phyloP scores from a whole-genome alignment of 2,113 vertebrate genomes.

The Pundamilia nyererei region DNA sequence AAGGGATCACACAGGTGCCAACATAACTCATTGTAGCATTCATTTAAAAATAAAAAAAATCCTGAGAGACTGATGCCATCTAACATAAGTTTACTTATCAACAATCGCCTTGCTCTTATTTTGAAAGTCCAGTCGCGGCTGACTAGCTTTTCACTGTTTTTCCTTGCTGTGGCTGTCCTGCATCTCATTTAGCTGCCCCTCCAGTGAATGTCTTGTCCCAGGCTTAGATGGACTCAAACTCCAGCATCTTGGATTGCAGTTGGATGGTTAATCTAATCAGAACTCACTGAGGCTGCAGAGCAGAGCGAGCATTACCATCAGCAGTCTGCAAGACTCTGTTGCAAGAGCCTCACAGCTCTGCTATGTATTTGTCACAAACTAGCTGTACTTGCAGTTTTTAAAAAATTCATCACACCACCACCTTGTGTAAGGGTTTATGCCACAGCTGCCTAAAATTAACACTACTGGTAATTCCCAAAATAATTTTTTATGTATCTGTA shows the following conservation, averaged over 20 bases:
- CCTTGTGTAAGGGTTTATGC: not conserved
- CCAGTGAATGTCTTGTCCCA: not conserved
- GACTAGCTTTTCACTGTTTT: not conserved
- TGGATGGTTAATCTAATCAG: not conserved
- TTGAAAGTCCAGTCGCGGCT: not conserved
- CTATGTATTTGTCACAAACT: not conserved
- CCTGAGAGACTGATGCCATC: not conserved
- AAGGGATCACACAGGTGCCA: not conserved
- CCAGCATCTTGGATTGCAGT: not conserved
- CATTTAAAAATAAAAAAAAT: not conserved
- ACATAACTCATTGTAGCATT: not conserved
- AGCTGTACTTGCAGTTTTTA: no score
- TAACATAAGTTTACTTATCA: not conserved
- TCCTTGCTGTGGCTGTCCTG: not conserved
- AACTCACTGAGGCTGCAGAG: not conserved
- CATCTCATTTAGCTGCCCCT: not conserved
- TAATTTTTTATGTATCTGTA: not conserved
- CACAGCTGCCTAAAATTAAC: not conserved
- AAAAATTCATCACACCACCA: not conserved
- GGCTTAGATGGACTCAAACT: not conserved
- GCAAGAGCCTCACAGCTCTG: not conserved
- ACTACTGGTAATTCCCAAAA: not conserved
- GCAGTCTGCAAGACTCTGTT: not conserved
- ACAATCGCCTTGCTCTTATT: not conserved
- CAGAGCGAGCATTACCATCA: not conserved